Percentiles rank a stretch among this genome's conserved stretches.
phyloP scores from a whole-genome alignment of 2,888 invertebrate genomes.

The Galerucella calmariensis region DNA sequence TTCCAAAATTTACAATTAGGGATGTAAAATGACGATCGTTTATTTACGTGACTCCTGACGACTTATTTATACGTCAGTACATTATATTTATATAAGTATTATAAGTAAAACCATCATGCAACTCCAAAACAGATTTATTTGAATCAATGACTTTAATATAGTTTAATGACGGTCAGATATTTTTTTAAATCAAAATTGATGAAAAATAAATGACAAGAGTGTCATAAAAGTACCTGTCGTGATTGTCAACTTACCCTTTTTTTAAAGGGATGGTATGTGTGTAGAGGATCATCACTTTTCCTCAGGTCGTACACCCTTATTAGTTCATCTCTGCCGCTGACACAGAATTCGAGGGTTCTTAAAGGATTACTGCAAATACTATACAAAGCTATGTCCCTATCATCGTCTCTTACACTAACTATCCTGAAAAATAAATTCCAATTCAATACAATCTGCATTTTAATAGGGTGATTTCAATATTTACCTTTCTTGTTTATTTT shows the following conservation, averaged over 20 bases:
- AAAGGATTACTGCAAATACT: slow-evolving; percentile 88
- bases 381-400: slow-evolving; percentile 81
- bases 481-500: slow-evolving; percentile 70
- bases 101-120: too few relatives aligned
- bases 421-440: slow-evolving; percentile 62
- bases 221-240: too few relatives aligned
- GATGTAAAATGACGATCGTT: too few relatives aligned
- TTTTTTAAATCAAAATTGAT: too few relatives aligned
- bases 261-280: slow-evolving; percentile 57
- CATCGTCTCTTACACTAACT: slow-evolving; percentile 69
- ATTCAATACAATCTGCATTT: too few relatives aligned
- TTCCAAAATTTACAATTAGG: slow-evolving; percentile 14
- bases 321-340: slow-evolving; percentile 84
- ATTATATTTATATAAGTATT: too few relatives aligned
- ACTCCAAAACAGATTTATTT: too few relatives aligned
- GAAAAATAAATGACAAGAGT: too few relatives aligned
- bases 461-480: neutral
- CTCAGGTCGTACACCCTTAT: slow-evolving; percentile 79
- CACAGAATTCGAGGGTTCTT: slow-evolving; percentile 80
- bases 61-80: too few relatives aligned
- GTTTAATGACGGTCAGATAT: too few relatives aligned
- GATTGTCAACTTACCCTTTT: slow-evolving; percentile 45
- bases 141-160: too few relatives aligned
- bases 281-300: slow-evolving; percentile 59
- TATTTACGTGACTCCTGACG: too few relatives aligned